A percentile compares a stretch with the other conserved stretches of the same genome.
Evolutionary conservation across 2,888 invertebrate genomes (phyloP).

Genomic region (Yponomeuta evonymella): DNA sequence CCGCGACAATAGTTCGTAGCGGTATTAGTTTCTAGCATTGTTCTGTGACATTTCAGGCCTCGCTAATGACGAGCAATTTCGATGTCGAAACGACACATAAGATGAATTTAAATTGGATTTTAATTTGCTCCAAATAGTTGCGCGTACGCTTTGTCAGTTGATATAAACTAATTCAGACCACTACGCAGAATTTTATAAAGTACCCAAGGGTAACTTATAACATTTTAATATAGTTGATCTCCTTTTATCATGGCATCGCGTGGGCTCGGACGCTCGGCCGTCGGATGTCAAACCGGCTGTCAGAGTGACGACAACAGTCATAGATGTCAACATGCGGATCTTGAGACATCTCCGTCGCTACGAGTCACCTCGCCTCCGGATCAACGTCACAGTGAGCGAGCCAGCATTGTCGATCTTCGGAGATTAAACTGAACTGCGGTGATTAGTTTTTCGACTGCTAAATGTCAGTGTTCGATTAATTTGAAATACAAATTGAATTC

Average conservation of each 20-base stretch:
- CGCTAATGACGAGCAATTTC: conserved; percentile 72
- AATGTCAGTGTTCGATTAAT: conserved; percentile 15
- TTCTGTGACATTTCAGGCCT: conserved; percentile 73
- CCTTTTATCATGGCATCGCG: conserved; percentile 10
- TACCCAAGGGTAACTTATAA: conserved; percentile 23
- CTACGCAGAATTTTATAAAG: conserved; percentile 7
- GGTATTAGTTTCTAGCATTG: conserved; percentile 42
- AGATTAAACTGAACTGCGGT: conserved; percentile 12
- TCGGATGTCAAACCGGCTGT: conserved; percentile 38
- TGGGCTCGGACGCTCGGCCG: conserved; percentile 10
- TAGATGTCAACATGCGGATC: conserved; percentile 36
- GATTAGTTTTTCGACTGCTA: conserved; percentile 10
- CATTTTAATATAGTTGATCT: conserved; percentile 16
- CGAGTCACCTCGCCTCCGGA: conserved; percentile 1
- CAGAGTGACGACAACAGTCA: conserved; percentile 35
- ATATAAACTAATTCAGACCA: conserved; percentile 14
- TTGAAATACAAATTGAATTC: conserved; percentile 13
- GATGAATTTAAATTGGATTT: conserved; percentile 56
- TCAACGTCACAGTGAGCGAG: conserved; percentile 12
- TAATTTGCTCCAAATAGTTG: conserved; percentile 50
- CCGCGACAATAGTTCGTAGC: conserved; percentile 29
- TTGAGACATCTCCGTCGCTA: conserved; percentile 5
- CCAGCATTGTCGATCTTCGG: conserved; percentile 3
- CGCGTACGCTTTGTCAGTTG: not conserved
- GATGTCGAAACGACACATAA: conserved; percentile 67